A percentile compares a stretch with the other conserved stretches of the same genome.
These are phyloP conservation scores for Phaenicophaeus curvirostris DNA, from an alignment of 2,797 vertebrate genomes.

Conservation along the genomic window DNA sequence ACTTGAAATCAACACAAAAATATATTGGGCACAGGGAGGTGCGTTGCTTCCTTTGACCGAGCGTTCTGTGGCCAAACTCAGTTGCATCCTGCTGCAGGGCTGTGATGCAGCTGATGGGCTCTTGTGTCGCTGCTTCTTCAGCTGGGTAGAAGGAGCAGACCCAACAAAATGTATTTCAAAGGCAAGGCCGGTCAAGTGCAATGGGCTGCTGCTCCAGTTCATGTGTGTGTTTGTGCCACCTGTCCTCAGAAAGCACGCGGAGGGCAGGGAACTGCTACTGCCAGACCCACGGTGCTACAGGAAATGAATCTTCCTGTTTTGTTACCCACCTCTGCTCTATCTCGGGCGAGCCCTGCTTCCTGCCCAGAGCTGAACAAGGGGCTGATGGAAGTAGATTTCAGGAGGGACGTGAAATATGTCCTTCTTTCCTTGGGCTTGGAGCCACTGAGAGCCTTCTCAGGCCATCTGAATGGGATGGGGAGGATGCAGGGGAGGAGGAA, in stretches of 20 bases:
- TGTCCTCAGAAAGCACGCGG: background rate
- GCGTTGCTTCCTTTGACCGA: background rate
- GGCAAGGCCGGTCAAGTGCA: background rate
- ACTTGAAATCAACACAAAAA: background rate
- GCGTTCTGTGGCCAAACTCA: background rate
- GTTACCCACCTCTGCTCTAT: conserved; percentile 15
- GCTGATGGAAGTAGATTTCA: background rate
- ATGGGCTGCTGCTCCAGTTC: background rate
- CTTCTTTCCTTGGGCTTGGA: background rate
- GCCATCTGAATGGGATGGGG: conserved; percentile 8
- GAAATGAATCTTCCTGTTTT: conserved; percentile 65
- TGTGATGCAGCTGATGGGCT: background rate
- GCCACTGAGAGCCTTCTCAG: background rate
- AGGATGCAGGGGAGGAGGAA: background rate
- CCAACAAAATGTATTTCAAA: background rate
- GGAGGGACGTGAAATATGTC: background rate
- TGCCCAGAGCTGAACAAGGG: conserved; percentile 9
- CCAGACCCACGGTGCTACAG: background rate
- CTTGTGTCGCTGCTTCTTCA: background rate
- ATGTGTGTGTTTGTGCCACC: background rate
- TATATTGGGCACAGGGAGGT: background rate
- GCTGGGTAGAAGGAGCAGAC: background rate
- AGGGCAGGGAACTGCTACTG: background rate
- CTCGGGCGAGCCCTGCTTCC: conserved; percentile 35
- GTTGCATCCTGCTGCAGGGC: background rate